A percentile compares a stretch with the other conserved stretches of the same genome.
These are phyloP conservation scores for Tympanuchus pallidicinctus DNA, from an alignment of 2,113 vertebrate genomes.

Conservation along the genomic window DNA sequence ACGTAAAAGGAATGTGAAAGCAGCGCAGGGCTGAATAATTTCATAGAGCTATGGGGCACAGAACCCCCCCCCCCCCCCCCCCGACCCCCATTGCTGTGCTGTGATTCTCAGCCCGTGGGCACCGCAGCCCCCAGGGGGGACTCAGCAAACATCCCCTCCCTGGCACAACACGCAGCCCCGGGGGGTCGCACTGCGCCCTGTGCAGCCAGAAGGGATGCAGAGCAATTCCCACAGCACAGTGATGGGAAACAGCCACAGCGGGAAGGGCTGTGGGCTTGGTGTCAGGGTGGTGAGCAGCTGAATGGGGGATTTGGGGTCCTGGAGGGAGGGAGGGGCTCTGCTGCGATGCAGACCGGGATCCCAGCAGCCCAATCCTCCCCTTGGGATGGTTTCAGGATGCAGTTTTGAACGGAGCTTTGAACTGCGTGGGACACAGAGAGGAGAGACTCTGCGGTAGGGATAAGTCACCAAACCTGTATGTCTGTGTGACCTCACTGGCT, in stretches of 20 bases:
- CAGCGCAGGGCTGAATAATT: not conserved
- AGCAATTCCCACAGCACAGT: not conserved
- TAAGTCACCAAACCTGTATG: not conserved
- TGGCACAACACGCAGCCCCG: not conserved
- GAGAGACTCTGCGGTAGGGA: not conserved
- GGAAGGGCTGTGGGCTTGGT: not conserved
- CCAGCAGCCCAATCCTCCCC: not conserved
- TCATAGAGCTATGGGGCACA: not conserved
- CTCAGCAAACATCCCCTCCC: not conserved
- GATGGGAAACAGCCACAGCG: not conserved
- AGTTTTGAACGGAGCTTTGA: not conserved
- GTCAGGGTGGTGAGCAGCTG: too few species aligned
- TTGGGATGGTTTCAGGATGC: not conserved
- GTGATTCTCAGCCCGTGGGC: not conserved
- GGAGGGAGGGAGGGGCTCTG: not conserved
- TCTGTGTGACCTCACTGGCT: not conserved
- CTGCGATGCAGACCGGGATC: too few species aligned
- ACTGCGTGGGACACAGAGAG: not conserved
- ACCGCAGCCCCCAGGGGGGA: too few species aligned
- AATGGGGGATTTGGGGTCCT: not conserved
- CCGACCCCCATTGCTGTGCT: not conserved
- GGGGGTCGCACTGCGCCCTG: rapidly evolving
- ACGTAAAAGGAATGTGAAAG: not conserved
- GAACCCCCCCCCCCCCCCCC: too few species aligned
- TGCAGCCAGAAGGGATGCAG: not conserved